Evolutionary conservation across 2,797 vertebrate genomes (phyloP), one percentile per base, ranked within the genome.

Genomic region (Gymnodraco acuticeps): DNA sequence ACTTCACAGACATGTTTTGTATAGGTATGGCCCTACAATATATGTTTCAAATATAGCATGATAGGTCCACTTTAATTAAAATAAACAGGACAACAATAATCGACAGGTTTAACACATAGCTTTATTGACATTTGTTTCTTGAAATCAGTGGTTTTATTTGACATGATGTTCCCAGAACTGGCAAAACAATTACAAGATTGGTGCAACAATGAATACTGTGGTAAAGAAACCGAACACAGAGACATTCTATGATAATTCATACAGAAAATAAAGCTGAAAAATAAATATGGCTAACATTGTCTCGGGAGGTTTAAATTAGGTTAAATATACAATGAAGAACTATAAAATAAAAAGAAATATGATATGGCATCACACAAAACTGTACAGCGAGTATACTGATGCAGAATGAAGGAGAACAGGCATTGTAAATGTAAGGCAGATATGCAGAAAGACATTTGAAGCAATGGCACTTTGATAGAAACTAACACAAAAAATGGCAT

Each of bases 211-310:
- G 41, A 67, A 4, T 17, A 47, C 7, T 33, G 6, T 13, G 14
- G 62, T 55, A 27, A 43, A 45, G 19, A 62, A 20, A 50, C 42
- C 23, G 59, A 71, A 74, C 1, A 62, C 10, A 69, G 17, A 47
- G 23, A 27, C 31, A 27, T 14, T 75, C 7, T 64, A 65, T 2
- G 19, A 76, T 41, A 56, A 60, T 48, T 64, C 43, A 63, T 12
- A 17, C 5, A 67, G 52, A 66, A 68, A 78, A 84, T 75, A 86
- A 87, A 88, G 82, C 79, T 86, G 71, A 43, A 76, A 80, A 67
- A 80, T 31, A 73, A 63, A 72, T 50, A 80, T 83, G 65, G 67
- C 68, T 45, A 66, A 53, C 11, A 1, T 41, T 3, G 5, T 5
- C 61, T 75, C 60, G 38, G 58, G 62, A 79, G 72, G 56, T 70